Evolutionary conservation across 23 tunicate genomes (phyloP), one percentile per base, ranked within the genome.

Genomic region (Botrylloides violaceus): DNA sequence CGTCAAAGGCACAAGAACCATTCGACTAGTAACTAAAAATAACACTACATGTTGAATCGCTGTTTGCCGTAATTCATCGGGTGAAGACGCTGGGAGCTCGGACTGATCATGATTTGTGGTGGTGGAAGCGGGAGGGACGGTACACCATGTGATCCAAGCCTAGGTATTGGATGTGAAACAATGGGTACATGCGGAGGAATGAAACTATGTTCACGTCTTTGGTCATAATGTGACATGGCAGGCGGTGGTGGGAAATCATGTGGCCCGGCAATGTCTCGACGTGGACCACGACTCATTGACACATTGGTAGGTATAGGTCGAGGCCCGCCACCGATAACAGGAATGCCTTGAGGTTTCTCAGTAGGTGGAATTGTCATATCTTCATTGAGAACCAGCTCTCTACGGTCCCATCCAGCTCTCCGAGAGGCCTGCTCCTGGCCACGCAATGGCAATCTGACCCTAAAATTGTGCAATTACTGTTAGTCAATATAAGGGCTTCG

Each of bases 261-360:
- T 31, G 32, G 38, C 5, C 38, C 38, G 36, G 32, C 38, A 12
- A 37, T 34, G 59, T 71, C 59, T 4, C 72, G 50, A 3, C 65
- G 76, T 49, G 64, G 61, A 4, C 70, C 70, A 12, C 79, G 58
- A 20, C 73, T 57, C 9, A 80, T 71, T 25, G 84, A 73, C 34
- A 84, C 95, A 29, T 81, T 73, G 23, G 95, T 81, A 1, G 95
- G 95, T 23, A 87, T 87, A 0, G 88, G 88, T 32, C 80, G 88
- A 1, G 95, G 95, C 43, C 77, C 72, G 19, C 95, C 95, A 27
- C 95, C 95, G 25, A 87, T 87, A 3, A 87, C 95, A 34, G 84
- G 95, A 30, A 87, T 87, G 7, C 95, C 95, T 64, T 87, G 95
- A 12, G 84, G 85, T 49, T 87, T 84, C 24, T 80, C 86, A 64